Conservation (phyloP, 2,797 vertebrate species). For the Lophius americanus region DNA sequence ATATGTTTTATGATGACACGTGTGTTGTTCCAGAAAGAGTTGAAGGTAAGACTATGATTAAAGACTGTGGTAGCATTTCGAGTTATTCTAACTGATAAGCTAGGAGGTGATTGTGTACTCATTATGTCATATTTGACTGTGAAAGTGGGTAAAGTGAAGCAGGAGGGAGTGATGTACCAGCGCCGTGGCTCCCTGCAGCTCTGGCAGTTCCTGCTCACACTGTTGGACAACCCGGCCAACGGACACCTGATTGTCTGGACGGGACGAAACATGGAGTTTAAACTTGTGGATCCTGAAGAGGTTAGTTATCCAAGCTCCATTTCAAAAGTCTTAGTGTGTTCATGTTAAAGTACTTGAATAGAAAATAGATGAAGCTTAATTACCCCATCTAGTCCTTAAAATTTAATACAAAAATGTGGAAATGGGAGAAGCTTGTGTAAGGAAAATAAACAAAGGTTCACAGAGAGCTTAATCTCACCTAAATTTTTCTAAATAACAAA, state of each 20-base stretch:
- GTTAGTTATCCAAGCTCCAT: conserved; percentile 58
- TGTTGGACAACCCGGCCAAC: conserved; percentile 91
- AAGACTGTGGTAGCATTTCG: background rate
- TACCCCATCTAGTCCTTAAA: no score
- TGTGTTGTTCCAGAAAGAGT: conserved; percentile 92
- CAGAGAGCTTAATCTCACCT: no score
- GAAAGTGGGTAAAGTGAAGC: conserved; percentile 71
- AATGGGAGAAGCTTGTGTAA: no score
- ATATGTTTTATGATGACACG: conserved; percentile 89
- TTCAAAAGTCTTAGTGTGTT: no score
- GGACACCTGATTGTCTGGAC: conserved; percentile 95
- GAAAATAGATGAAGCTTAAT: no score
- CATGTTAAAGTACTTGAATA: no score
- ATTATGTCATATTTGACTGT: background rate
- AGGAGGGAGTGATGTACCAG: conserved; percentile 90
- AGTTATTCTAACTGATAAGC: no score
- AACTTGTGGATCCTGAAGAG: conserved; percentile 95
- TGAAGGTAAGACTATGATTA: conserved; percentile 79
- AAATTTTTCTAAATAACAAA: no score
- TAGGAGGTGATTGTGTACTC: background rate
- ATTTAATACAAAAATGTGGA: no score
- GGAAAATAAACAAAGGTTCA: no score
- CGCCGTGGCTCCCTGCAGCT: conserved; percentile 93
- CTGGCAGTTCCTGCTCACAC: conserved; percentile 95
- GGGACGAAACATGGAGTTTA: conserved; percentile 95